phyloP scores from a whole-genome alignment of 23 tunicate genomes.

The Aplidium turbinatum region DNA sequence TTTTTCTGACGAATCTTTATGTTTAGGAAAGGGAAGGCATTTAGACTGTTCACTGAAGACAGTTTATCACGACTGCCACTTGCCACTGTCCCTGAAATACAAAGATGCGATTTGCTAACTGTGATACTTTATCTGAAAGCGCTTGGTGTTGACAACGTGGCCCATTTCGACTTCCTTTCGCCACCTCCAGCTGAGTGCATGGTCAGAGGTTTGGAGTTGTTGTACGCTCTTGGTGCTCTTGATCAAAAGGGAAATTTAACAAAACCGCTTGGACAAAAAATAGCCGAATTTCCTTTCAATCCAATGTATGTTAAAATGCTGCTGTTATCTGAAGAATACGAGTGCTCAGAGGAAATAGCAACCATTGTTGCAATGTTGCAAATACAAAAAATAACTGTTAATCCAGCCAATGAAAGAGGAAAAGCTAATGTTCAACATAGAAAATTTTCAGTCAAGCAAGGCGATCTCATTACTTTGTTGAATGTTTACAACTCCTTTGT shows the following conservation, averaged over 20 bases:
- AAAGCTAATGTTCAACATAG: constrained; percentile 65
- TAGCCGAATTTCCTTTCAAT: constrained; percentile 88
- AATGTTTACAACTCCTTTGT: constrained; percentile 76
- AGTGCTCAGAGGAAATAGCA: constrained; percentile 75
- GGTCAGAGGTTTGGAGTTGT: constrained; percentile 60
- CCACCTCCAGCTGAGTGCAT: constrained; percentile 95
- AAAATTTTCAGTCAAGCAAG: constrained; percentile 82
- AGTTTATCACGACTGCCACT: constrained; percentile 26
- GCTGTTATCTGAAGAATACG: constrained; percentile 61
- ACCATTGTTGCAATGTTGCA: constrained; percentile 78
- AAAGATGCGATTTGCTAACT: constrained; percentile 53
- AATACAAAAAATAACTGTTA: constrained; percentile 43
- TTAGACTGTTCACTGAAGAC: constrained; percentile 74
- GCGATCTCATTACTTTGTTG: constrained; percentile 78
- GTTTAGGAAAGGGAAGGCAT: constrained; percentile 69
- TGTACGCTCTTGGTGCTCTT: constrained; percentile 80
- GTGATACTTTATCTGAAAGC: constrained; percentile 75
- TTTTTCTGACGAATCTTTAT: not conserved
- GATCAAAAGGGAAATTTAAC: constrained; percentile 63
- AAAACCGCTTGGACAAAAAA: constrained; percentile 48
- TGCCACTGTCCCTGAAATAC: constrained; percentile 85
- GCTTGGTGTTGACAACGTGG: constrained; percentile 86
- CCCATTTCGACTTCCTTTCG: constrained; percentile 71
- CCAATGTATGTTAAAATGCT: constrained; percentile 87
- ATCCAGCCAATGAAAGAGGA: constrained; percentile 46